phyloP scores from a whole-genome alignment of 2,888 invertebrate species.

The Aspidapion aeneum region DNA sequence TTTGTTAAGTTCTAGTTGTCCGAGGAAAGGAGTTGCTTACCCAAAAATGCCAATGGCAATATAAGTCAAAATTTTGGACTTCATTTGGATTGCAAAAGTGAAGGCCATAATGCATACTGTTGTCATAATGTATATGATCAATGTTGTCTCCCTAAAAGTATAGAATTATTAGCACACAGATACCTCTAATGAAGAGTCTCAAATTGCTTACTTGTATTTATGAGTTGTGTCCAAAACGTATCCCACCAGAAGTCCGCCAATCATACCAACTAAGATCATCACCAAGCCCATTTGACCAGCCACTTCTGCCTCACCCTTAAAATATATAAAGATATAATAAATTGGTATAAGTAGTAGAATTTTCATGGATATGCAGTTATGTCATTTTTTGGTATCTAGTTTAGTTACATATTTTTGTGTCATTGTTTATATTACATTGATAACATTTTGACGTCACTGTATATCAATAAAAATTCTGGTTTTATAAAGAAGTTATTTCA shows the following conservation, averaged over 20 bases:
- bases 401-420: too few species aligned
- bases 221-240: conserved; percentile 89
- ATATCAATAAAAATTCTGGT: too few species aligned
- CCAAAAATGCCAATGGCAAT: conserved; percentile 32
- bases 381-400: too few species aligned
- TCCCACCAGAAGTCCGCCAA: conserved; percentile 88
- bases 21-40: too few species aligned
- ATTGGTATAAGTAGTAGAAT: not conserved
- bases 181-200: not conserved
- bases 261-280: conserved; percentile 88
- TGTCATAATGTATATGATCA: conserved; percentile 29
- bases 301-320: conserved; percentile 62
- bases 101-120: conserved; percentile 28
- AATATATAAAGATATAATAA: too few species aligned
- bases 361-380: too few species aligned
- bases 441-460: too few species aligned
- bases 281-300: conserved; percentile 87
- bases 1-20: too few species aligned
- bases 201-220: conserved; percentile 73
- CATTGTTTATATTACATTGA: too few species aligned
- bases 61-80: conserved; percentile 31
- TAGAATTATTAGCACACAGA: not conserved
- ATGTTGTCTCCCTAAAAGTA: conserved; percentile 33
- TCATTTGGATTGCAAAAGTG: conserved; percentile 31
- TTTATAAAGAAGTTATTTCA: too few species aligned